Base-by-base conservation (phyloP, 1,140 invertebrate species). In the Diorhabda elongata region DNA sequence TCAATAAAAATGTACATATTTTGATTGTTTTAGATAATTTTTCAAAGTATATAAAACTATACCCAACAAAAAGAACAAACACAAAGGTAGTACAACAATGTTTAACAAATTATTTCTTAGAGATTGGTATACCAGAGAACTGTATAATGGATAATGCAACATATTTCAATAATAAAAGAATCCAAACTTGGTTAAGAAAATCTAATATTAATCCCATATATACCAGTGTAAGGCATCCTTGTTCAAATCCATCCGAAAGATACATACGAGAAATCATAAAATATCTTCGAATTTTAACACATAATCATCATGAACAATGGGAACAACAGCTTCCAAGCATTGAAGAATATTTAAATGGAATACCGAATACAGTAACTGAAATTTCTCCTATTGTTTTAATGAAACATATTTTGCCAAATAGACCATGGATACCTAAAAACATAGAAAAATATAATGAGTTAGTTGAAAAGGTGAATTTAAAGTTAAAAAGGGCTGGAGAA, bases 101-200 rank as follows among this genome's bases (percentile, higher is more conserved):
- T 7, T 64, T 64, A 57, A 64, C 44, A 56, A 64, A 26, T 9
- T 64, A 42, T 56, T 52, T 42, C 9, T 11, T 56, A 64, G 47
- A 64, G 41, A 26, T 11, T 26, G 63, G 63, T 4, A 64, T 52
- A 64, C 63, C 63, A 52, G 41, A 56, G 56, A n/a, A n/a, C n/a
- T n/a, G n/a, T n/a, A 11, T 64, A 3, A 8, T 64, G 41, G 63
- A 64, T 52, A 64, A 64, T 52, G 63, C 63, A 5, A 64, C 63
- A 64, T 64, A 64, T 64, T 64, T 64, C 3, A 64, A 64, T 11
- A 11, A 64, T 64, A 11, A n/a, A 41, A 42, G n/a, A 11, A 42
- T 42, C 6, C 6, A 41, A 60, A 8, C 6, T 60, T 60, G 1
- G 5, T 6, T n/a, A n/a, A 6, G 6, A 60, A 52, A 52, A 6